Base-by-base conservation (phyloP, 2,113 vertebrate genomes). In the Lota lota region DNA sequence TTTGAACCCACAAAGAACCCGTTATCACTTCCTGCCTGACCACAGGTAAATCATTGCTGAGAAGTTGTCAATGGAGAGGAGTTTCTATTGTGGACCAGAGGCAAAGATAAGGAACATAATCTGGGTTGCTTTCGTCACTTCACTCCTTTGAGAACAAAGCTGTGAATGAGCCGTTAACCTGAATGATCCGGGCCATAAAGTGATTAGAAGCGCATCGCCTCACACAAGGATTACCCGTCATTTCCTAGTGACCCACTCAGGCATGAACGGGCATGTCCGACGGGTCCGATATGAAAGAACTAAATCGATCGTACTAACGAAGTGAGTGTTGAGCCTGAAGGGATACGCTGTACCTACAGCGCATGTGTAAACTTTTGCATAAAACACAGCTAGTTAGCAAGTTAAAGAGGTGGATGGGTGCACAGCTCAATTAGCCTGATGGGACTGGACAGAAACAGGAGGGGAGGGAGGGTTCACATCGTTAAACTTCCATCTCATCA, bases 401-500 rank as follows among this genome's bases (percentile, higher is more conserved):
- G 24, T 14, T 57, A 66, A 33, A 47, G 40, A 47, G 40, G 40
- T 47, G 40, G 8, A 10, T 20, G 12, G 4, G n/a, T 21, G 53
- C 11, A 79, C 67, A 16, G 24, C 85, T 78, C 80, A 81, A 85
- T 88, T 85, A 83, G 73, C 76, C 72, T 86, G 88, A 86, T 82
- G 77, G 86, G 82, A 73, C 68, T n/a, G 57, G 77, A 40, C 79
- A 19, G 76, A 79, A 76, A 12, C 16, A 33, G 33, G 61, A 2
- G 11, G 10, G 63, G 63, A n/a, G 84, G 85, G 84, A 82, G 81
- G 73, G 74, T 85, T 87, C 86, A 81, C 79, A 75, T 88, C 87
- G 88, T 90, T 87, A 88, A 89, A 87, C 82, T 79, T 87, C 89
- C 87, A 88, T 85, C 89, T 82, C 69, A 18, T 75, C 5, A 63